These are phyloP conservation scores for Phaedon cochleariae DNA, from an alignment of 2,888 invertebrate species.

Conservation along the genomic window DNA sequence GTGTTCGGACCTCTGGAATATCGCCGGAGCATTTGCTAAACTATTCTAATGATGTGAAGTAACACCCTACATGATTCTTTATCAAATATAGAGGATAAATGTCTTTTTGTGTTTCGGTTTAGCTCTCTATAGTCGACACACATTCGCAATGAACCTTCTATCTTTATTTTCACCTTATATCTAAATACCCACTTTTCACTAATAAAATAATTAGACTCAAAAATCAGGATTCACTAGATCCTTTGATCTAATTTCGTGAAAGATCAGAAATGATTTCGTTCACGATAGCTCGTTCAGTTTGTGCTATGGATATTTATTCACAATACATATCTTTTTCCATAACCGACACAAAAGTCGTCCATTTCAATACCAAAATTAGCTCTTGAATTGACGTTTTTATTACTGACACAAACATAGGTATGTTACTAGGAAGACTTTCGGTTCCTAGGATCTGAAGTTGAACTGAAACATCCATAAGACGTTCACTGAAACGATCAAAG, in stretches of 20 bases:
- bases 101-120: constrained; percentile 51
- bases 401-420: no score
- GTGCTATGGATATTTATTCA: constrained; percentile 38
- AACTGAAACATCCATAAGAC: no score
- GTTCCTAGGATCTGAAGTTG: no score
- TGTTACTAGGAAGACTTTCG: no score
- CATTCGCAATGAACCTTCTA: constrained; percentile 42
- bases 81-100: constrained; percentile 51
- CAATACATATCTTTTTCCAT: constrained; percentile 21
- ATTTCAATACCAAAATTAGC: no score
- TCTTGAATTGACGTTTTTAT: no score
- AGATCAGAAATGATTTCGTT: constrained; percentile 37
- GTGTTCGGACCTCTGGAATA: constrained; percentile 22
- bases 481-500: no score
- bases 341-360: no score
- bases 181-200: no score
- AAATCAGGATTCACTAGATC: constrained; percentile 45
- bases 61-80: constrained; percentile 46
- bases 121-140: constrained; percentile 50
- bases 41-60: constrained; percentile 50
- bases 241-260: constrained; percentile 35
- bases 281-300: constrained; percentile 38
- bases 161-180: no score
- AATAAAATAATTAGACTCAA: constrained; percentile 34
- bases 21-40: constrained; percentile 21